Percentiles rank a stretch among this genome's conserved stretches.
Evolutionary conservation across 2,113 vertebrate genomes (phyloP).

Genomic region (Barbus barbus): DNA sequence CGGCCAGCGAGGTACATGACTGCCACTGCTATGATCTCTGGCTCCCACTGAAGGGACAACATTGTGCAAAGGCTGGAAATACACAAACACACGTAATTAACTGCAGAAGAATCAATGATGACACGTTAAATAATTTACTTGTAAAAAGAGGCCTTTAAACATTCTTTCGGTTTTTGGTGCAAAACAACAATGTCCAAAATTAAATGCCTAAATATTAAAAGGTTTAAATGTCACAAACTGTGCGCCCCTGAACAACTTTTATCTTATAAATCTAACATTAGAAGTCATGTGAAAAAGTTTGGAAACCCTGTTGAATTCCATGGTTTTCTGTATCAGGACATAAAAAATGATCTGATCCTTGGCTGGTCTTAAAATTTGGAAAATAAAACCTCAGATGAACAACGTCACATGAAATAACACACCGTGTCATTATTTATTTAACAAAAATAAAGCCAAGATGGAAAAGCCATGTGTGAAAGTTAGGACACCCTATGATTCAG

Average conservation of each 20-base stretch:
- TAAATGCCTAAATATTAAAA: background rate
- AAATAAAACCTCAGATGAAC: too few species aligned
- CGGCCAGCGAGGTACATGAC: conserved; percentile 98
- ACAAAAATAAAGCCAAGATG: too few species aligned
- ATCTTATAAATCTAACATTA: too few species aligned
- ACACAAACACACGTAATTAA: background rate
- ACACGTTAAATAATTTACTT: background rate
- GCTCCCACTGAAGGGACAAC: conserved; percentile 96
- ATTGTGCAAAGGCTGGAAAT: conserved; percentile 91
- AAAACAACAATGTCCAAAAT: background rate
- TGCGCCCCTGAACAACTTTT: background rate
- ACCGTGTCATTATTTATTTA: too few species aligned
- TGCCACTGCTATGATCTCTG: conserved; percentile 97
- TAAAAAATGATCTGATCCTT: too few species aligned
- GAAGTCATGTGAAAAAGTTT: too few species aligned
- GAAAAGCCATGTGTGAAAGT: too few species aligned
- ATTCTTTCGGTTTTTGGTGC: background rate
- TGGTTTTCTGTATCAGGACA: too few species aligned
- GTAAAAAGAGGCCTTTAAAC: background rate
- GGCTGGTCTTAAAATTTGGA: too few species aligned
- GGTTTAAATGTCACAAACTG: background rate
- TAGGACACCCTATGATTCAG: too few species aligned
- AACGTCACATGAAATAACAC: too few species aligned
- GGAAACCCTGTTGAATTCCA: too few species aligned
- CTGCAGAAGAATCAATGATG: background rate